Evolutionary conservation across 2,888 invertebrate species (phyloP).

Genomic region (Candidula unifasciata): DNA sequence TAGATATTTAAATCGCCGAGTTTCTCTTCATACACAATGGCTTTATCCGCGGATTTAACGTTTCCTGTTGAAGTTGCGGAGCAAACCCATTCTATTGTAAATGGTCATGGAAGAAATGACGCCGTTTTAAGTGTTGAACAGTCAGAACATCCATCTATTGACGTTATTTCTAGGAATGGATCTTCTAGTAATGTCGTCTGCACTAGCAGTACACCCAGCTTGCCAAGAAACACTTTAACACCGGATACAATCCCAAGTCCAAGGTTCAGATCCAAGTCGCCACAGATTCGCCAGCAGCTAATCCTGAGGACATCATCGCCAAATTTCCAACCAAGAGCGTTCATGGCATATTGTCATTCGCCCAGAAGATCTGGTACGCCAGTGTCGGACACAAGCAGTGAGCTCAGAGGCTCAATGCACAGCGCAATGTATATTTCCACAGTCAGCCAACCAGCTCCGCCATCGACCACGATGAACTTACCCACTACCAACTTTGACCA

Average conservation of each 20-base stretch:
- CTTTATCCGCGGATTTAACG: neutral
- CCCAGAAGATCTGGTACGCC: neutral
- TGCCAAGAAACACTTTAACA: neutral
- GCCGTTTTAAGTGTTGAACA: neutral
- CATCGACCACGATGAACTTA: neutral
- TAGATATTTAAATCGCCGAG: no score
- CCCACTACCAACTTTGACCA: neutral
- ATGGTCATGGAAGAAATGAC: neutral
- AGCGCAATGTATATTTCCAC: slow-evolving; percentile 16
- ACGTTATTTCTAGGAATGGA: neutral
- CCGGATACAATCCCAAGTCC: neutral
- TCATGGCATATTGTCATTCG: neutral
- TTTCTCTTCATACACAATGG: neutral
- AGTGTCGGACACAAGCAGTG: slow-evolving; percentile 18
- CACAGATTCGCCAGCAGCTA: slow-evolving; percentile 25
- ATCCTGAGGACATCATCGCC: slow-evolving; percentile 11
- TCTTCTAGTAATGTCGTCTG: neutral
- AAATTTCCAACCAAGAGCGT: neutral
- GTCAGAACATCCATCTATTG: neutral
- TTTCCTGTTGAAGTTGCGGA: neutral
- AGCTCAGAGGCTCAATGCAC: neutral
- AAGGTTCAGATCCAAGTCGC: slow-evolving; percentile 7
- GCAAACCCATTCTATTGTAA: neutral
- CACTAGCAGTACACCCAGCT: neutral
- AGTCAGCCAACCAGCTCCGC: neutral